Evolutionary conservation across 2,888 invertebrate species (phyloP).

Genomic region (Melinopterus prodromus): DNA sequence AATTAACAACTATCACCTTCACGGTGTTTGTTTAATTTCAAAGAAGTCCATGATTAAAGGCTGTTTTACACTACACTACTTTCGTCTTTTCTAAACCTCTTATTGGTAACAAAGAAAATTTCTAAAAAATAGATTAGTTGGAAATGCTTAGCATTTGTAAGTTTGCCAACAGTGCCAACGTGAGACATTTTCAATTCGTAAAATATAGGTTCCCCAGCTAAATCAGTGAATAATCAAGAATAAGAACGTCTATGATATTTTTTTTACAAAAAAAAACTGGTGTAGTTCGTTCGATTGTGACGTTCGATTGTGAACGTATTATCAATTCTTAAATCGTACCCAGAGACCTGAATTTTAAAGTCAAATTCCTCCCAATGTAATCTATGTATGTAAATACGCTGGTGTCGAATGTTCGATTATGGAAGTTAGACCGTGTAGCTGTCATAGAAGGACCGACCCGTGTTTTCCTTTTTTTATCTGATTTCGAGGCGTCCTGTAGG

Average conservation of each 20-base stretch:
- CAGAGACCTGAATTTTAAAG: neutral
- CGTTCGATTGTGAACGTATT: neutral
- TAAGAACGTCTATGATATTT: neutral
- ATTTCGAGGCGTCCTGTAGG: neutral
- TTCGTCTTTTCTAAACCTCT: too few relatives aligned
- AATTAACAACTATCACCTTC: too few relatives aligned
- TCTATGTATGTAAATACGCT: neutral
- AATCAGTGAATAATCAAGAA: too few relatives aligned
- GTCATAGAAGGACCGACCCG: neutral
- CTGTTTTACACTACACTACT: too few relatives aligned
- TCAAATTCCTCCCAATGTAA: neutral
- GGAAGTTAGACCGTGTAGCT: neutral
- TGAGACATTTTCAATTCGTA: too few relatives aligned
- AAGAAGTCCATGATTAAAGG: too few relatives aligned
- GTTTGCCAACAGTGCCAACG: too few relatives aligned
- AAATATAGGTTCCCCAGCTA: too few relatives aligned
- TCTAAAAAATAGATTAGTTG: too few relatives aligned
- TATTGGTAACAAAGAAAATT: too few relatives aligned
- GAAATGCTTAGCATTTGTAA: too few relatives aligned
- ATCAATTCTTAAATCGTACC: neutral
- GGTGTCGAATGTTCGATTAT: neutral
- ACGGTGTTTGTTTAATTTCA: too few relatives aligned
- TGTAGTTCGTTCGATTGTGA: neutral
- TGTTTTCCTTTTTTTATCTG: slow-evolving; percentile 4
- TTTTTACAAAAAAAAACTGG: neutral